A percentile compares a stretch with the other conserved stretches of the same genome.
These are phyloP conservation scores for Sturnus vulgaris DNA, from an alignment of 2,113 vertebrate genomes.

Conservation along the genomic window DNA sequence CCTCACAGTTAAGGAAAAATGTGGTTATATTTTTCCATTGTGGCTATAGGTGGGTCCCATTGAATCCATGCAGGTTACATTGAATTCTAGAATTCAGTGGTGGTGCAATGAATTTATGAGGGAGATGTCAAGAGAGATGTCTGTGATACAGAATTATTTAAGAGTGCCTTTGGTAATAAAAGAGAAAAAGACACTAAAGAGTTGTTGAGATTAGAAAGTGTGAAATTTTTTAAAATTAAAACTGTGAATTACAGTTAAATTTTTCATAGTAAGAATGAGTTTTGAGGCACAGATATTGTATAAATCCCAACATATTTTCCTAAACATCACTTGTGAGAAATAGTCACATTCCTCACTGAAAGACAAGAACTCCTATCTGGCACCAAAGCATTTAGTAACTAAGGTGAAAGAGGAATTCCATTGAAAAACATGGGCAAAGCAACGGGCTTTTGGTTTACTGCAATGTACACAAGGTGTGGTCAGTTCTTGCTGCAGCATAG, in stretches of 20 bases:
- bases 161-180: background rate
- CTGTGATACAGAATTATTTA: background rate
- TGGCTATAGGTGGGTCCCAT: background rate
- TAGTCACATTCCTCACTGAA: background rate
- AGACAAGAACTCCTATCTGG: background rate
- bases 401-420: background rate
- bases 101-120: background rate
- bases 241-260: background rate
- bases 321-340: background rate
- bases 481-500: background rate
- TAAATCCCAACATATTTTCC: background rate
- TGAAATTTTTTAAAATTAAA: background rate
- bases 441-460: background rate
- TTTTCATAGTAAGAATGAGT: background rate
- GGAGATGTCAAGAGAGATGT: background rate
- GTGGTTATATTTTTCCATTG: background rate
- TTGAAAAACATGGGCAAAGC: background rate
- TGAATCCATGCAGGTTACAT: background rate
- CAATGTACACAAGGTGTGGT: background rate
- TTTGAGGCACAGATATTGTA: background rate
- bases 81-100: background rate
- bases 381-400: background rate
- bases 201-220: background rate
- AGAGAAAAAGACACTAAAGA: background rate
- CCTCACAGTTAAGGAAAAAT: background rate